Percentiles rank a stretch among this genome's conserved stretches.
Evolutionary conservation across 2,888 invertebrate species (phyloP).

Genomic region (Sphaerophoria rueppellii): DNA sequence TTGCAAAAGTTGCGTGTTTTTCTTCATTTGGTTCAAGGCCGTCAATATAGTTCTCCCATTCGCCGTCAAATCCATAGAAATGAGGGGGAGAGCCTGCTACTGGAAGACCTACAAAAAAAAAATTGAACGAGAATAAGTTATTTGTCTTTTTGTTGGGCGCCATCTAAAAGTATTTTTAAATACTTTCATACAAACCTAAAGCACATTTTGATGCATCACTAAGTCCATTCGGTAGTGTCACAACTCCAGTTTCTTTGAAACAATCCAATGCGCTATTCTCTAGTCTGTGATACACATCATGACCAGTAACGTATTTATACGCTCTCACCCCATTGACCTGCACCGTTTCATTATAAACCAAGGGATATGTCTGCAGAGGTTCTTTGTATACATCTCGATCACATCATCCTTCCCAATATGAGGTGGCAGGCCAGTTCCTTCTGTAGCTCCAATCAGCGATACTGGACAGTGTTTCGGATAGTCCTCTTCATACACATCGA

Average conservation of each 20-base stretch:
- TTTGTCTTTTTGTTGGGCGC: constrained; percentile 2
- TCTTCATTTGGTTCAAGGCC: constrained; percentile 85
- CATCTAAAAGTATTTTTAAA: background rate
- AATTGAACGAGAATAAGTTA: background rate
- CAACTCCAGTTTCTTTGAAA: constrained; percentile 75
- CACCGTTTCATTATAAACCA: constrained; percentile 57
- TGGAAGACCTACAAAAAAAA: constrained; percentile 84
- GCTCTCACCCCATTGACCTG: constrained; percentile 30
- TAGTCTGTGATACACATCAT: constrained; percentile 56
- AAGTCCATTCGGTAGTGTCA: constrained; percentile 84
- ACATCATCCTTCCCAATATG: constrained; percentile 50
- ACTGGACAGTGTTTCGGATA: constrained; percentile 56
- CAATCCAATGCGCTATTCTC: constrained; percentile 55
- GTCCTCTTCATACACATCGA: constrained; percentile 42
- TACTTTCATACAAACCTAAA: constrained; percentile 83
- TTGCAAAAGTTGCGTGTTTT: constrained; percentile 86
- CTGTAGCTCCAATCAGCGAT: constrained; percentile 57
- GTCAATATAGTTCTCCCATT: constrained; percentile 83
- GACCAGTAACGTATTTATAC: constrained; percentile 35
- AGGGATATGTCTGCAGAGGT: constrained; percentile 61
- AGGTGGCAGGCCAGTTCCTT: constrained; percentile 72
- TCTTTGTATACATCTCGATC: constrained; percentile 54
- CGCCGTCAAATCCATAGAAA: constrained; percentile 83
- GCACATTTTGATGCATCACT: constrained; percentile 87
- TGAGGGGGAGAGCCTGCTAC: constrained; percentile 88